phyloP scores from a whole-genome alignment of 2,797 vertebrate genomes.

The Bovichtus diacanthus region DNA sequence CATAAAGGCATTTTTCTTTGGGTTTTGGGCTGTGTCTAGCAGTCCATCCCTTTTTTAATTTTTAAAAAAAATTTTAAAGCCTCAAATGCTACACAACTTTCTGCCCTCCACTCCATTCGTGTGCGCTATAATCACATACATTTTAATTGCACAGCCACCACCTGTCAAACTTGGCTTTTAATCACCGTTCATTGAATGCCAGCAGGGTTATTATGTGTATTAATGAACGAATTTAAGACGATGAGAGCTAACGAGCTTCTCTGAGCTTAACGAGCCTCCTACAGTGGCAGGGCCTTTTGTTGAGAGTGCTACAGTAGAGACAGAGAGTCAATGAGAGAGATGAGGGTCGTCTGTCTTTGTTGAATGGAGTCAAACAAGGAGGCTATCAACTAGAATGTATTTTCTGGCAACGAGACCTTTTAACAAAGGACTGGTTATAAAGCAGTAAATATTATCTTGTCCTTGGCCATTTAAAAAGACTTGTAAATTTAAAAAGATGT shows the following conservation, averaged over 20 bases:
- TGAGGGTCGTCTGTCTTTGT: constrained; percentile 42
- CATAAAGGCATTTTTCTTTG: neutral
- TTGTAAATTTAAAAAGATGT: neutral
- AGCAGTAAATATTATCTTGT: constrained; percentile 2
- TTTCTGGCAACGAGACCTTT: constrained; percentile 21
- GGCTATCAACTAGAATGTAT: constrained; percentile 17
- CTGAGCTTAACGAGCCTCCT: constrained; percentile 61
- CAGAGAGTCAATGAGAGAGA: constrained; percentile 31
- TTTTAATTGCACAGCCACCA: constrained; percentile 79
- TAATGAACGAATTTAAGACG: constrained; percentile 79
- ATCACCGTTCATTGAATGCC: constrained; percentile 76
- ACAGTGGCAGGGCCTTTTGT: constrained; percentile 47
- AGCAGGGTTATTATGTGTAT: constrained; percentile 76
- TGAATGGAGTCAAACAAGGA: constrained; percentile 44
- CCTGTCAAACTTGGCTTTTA: constrained; percentile 80
- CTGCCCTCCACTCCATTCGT: constrained; percentile 13
- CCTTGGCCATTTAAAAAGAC: neutral
- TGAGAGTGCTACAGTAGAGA: constrained; percentile 34
- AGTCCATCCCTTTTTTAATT: constrained; percentile 6
- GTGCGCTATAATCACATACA: constrained; percentile 54
- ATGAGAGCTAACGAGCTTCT: constrained; percentile 71
- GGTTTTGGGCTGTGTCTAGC: neutral
- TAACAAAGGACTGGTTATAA: constrained; percentile 11
- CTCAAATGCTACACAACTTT: constrained; percentile 27
- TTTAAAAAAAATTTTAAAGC: no score